phyloP scores from a whole-genome alignment of 2,113 vertebrate genomes.

The Pycnonotus jocosus region DNA sequence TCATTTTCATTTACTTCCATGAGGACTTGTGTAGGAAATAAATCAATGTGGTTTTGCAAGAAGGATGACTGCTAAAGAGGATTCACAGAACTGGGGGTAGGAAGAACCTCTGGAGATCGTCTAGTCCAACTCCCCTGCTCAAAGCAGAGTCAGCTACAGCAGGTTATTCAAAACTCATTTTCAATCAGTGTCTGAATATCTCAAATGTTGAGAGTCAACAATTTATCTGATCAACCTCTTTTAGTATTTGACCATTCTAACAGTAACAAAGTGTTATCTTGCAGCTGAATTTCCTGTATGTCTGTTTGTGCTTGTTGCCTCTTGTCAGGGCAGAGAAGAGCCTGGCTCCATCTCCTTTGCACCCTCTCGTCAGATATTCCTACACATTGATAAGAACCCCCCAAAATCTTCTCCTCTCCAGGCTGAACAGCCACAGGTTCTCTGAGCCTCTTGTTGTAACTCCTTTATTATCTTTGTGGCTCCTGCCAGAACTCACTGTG shows the following conservation, averaged over 20 bases:
- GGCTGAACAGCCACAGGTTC: not conserved
- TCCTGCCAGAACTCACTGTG: not conserved
- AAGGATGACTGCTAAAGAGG: not conserved
- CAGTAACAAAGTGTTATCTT: not conserved
- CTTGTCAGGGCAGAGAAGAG: not conserved
- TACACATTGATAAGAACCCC: not conserved
- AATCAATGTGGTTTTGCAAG: not conserved
- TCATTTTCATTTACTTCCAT: accelerated
- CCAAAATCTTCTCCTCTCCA: not conserved
- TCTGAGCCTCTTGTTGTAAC: not conserved
- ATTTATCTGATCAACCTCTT: not conserved
- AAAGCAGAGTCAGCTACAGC: not conserved
- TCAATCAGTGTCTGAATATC: not conserved
- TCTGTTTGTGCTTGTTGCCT: not conserved
- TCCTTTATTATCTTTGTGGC: not conserved
- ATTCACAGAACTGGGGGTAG: not conserved
- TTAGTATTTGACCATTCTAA: not conserved
- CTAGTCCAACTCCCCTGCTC: not conserved
- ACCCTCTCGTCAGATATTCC: not conserved
- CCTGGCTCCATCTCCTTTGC: not conserved
- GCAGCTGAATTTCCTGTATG: not conserved
- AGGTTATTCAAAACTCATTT: not conserved
- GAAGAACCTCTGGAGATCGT: not conserved
- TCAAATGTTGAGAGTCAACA: not conserved
- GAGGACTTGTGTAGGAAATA: not conserved